Evolutionary conservation across 2,797 vertebrate genomes (phyloP), one percentile per base, ranked within the genome.

Genomic region (Dicrostonyx torquatus): DNA sequence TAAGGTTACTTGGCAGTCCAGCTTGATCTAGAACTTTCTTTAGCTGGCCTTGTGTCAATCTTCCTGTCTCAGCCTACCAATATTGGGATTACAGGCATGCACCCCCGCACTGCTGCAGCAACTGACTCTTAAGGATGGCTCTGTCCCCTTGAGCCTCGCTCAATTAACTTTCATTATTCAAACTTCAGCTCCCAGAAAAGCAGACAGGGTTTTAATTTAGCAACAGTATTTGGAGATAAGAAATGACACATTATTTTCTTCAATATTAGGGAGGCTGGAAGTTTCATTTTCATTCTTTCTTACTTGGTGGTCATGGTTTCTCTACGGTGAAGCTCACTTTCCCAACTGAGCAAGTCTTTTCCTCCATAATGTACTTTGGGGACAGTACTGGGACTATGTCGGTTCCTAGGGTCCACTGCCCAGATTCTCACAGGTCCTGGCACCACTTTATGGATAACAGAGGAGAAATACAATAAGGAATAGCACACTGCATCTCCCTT

Each of bases 211-310:
- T 80, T 92, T 64, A 70, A 88, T 58, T 80, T 48, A 64, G n/a
- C 6, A 20, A 14, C 31, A 68, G 58, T 17, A 58, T 15, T 75
- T 86, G 24, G 8, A 85, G 62, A 72, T 82, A 72, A 80, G 45
- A 53, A 76, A 90, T 80, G 53, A 8, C 55, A 78, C 5, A 68
- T 68, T 82, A 90, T 88, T 90, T 90, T n/a, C 66, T 87, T 72
- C 58, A 90, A 64, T 34, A 89, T 15, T 4, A 73, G 13, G 43
- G 43, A 91, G 43, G 43, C 24, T 86, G 66, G 55, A 64, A 91
- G 73, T 90, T 34, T 12, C 55, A 77, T 60, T 95, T 83, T 20
- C 17, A 7, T 68, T 83, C 14, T 72, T 90, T 53, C 18, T 62
- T 37, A 20, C 80, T 70, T 53, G 22, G n/a, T 45, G 24, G 66